Base-by-base conservation (phyloP, 1,140 invertebrate species). In the Eumeta japonica region DNA sequence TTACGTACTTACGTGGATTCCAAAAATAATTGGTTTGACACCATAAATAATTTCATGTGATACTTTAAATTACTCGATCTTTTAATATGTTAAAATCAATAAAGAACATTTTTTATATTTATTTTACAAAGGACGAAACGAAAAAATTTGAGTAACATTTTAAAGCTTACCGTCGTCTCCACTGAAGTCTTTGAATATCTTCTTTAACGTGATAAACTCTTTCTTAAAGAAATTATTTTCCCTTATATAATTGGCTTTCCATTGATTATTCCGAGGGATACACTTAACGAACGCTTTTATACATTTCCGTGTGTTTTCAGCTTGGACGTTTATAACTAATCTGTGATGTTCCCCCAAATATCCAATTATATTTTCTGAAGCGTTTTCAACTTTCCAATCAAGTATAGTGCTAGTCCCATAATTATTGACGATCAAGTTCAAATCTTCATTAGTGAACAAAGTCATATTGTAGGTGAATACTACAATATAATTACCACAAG, bases 321-420 rank as follows among this genome's bases (percentile, higher is more conserved):
- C n/a, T 37, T 52, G 37, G 13, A 54, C 38, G 33, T 45, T 16
- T 15, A 63, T 41, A 17, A 29, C 45, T 17, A 71, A 36, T 27
- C 50, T 60, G 11, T 68, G 43, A 48, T 71, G 62, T 35, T 71
- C 64, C 35, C 62, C 64, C 9, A 68, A 45, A 40, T 63, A 63
- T 11, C 66, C 66, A 10, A 63, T 41, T 9, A 60, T 27, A 37
- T 55, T 42, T 20, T 62, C 46, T 0, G 55, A 45, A 43, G 60
- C 59, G 0, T 58, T 43, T 14, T 46, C 35, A 9, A 56, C 17
- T 1, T 11, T 36, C 52, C 55, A 68, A 37, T 55, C 44, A n/a
- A 58, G 14, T 15, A 50, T 37, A 28, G 42, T 41, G 9, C 30
- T 35, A 48, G 39, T 41, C 5, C 50, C 53, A 41, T 43, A 47